Evolutionary conservation across 2,888 invertebrate genomes (phyloP), one percentile per base, ranked within the genome.

Genomic region (Himalopsyche tibetana): DNA sequence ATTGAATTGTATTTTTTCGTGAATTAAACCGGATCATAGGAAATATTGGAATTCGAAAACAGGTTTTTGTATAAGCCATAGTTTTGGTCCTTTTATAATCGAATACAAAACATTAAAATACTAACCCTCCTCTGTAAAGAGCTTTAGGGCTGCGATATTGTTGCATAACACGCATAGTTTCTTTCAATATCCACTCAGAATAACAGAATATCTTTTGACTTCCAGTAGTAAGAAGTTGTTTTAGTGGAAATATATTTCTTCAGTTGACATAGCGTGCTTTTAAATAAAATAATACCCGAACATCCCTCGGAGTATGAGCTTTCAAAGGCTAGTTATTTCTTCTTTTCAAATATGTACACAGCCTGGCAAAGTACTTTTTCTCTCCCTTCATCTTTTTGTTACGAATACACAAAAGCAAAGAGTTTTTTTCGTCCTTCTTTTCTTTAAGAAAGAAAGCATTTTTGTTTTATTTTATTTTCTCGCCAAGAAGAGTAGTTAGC

Each of bases 351-450:
- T 56, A 56, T 56, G 56, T 56, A 56, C 56, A 56, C 56, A 56
- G 17, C 19, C 19, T 9, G 19, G 56, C n/a, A 56, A 9, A 56
- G 56, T n/a, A 56, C 19, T 5, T 56, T n/a, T 56, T 56, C 56
- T 56, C n/a, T n/a, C 45, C 11, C 56, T 56, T 56, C n/a, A n/a
- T 56, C n/a, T 56, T 56, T 56, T 56, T 56, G 56, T 56, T 56
- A 56, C 3, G n/a, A 56, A n/a, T 56, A 17, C 56, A 56, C 56
- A 56, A 56, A 56, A 56, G 56, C n/a, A 4, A 9, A 19, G 8
- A 19, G 17, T n/a, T 56, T 56, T 56, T n/a, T 19, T 56, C 8
- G 1, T 56, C 6, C 19, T 19, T 9, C n/a, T 9, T 17, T 56
- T 17, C 19, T 28, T 28, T 28, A 56, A 56, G 56, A 56, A 56